These are phyloP conservation scores for Luidia sarsii DNA, from an alignment of 53 echinoderm and acorn worm species.

Conservation along the genomic window DNA sequence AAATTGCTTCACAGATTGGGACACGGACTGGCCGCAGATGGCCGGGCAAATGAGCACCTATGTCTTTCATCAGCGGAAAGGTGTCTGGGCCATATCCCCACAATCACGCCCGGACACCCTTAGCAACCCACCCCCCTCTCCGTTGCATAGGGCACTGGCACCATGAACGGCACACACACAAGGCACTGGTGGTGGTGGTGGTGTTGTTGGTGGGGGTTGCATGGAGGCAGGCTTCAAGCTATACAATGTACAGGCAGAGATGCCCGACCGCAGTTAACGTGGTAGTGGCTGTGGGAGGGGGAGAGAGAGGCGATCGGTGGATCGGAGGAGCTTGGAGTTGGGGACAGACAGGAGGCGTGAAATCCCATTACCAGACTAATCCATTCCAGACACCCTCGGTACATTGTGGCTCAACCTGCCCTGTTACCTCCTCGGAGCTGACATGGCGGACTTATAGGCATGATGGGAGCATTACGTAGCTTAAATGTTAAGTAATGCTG, in stretches of 20 bases:
- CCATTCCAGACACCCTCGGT: slow-evolving; percentile 1
- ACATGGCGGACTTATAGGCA: too few species aligned
- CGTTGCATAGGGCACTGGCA: slow-evolving; percentile 31
- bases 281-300: not conserved
- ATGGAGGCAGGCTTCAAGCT: too few species aligned
- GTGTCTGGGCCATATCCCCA: slow-evolving; percentile 19
- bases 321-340: not conserved
- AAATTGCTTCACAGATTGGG: slow-evolving; percentile 41
- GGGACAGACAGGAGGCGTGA: too few species aligned
- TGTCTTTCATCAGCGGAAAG: not conserved
- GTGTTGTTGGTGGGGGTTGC: too few species aligned
- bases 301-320: not conserved
- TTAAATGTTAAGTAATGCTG: too few species aligned
- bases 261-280: slow-evolving; percentile 27
- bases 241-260: too few species aligned
- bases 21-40: slow-evolving; percentile 44
- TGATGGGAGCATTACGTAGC: too few species aligned
- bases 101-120: slow-evolving; percentile 22
- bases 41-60: slow-evolving; percentile 34
- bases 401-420: slow-evolving; percentile 6
- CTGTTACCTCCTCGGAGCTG: too few species aligned
- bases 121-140: too few species aligned
- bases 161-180: too few species aligned
- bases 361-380: slow-evolving; percentile 44
- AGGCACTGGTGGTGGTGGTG: too few species aligned